Evolutionary conservation across 2,113 vertebrate genomes (phyloP).

Genomic region (Pollachius pollachius): DNA sequence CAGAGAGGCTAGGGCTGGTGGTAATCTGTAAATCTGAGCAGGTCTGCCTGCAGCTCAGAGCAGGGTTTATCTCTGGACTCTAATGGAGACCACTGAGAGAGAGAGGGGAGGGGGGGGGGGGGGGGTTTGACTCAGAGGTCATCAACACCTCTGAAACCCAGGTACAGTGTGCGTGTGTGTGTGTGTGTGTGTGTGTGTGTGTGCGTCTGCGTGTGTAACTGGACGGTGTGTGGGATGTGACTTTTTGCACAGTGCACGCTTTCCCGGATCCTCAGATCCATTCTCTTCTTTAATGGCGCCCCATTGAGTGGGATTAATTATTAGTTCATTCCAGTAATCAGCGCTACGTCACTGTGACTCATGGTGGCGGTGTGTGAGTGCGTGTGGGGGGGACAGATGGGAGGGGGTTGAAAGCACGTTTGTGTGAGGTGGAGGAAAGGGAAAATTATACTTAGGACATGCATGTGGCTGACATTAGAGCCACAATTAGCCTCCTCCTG

Average conservation of each 20-base stretch:
- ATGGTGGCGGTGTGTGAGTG: too few relatives aligned
- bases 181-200: conserved; percentile 5
- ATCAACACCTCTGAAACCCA: too few relatives aligned
- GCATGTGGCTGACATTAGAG: conserved; percentile 7
- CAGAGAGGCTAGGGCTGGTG: conserved; percentile 27
- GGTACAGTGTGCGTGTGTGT: background rate
- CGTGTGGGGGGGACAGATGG: background rate
- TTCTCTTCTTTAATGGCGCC: too few relatives aligned
- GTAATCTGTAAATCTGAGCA: conserved; percentile 57
- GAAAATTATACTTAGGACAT: background rate
- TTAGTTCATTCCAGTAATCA: too few relatives aligned
- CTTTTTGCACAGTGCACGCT: too few relatives aligned
- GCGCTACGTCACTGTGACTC: too few relatives aligned
- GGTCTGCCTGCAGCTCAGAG: conserved; percentile 42
- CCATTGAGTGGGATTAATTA: too few relatives aligned
- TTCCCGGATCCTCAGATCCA: too few relatives aligned
- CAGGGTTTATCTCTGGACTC: conserved; percentile 55
- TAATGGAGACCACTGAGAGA: background rate
- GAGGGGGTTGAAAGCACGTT: too few relatives aligned
- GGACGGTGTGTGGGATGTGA: conserved; percentile 18
- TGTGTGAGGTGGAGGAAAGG: too few relatives aligned
- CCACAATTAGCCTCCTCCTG: conserved; percentile 46
- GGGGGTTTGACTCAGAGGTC: too few relatives aligned
- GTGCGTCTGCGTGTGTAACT: conserved; percentile 19
- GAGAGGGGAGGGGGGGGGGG: background rate